phyloP scores from a whole-genome alignment of 2,797 vertebrate species.

The Propithecus deckenii region DNA sequence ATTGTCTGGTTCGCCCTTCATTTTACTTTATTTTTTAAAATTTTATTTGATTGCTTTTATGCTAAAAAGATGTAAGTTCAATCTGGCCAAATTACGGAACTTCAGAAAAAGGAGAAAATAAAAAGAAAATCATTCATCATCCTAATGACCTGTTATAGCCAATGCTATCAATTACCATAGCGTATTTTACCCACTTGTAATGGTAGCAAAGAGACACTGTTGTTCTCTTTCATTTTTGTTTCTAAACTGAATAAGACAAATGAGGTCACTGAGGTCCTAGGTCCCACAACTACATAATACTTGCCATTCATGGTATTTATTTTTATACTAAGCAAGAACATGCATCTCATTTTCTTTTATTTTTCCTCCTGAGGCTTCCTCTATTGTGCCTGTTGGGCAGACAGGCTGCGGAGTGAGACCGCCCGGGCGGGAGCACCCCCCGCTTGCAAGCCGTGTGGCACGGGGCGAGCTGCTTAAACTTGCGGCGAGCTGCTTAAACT shows the following conservation, averaged over 20 bases:
- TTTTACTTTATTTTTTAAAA: conserved; percentile 74
- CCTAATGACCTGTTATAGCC: conserved; percentile 31
- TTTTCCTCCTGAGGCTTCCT: not conserved
- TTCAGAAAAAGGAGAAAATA: conserved; percentile 60
- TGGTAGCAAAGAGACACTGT: conserved; percentile 5
- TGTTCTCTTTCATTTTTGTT: conserved; percentile 51
- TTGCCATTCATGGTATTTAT: not conserved
- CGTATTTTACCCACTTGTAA: conserved; percentile 56
- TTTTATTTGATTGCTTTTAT: conserved; percentile 78
- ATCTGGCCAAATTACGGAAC: conserved; percentile 49
- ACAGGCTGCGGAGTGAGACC: not conserved
- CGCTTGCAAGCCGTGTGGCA: not conserved
- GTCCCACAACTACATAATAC: not conserved
- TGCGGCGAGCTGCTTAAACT: not conserved
- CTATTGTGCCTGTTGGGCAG: not conserved
- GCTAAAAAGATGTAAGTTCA: conserved; percentile 65
- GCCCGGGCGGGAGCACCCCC: not conserved
- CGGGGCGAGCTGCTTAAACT: not conserved
- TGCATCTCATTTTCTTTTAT: not conserved
- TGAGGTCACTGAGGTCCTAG: conserved; percentile 18
- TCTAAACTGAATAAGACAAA: conserved; percentile 57
- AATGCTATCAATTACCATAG: conserved; percentile 49
- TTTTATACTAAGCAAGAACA: not conserved
- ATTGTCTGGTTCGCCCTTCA: conserved; percentile 68
- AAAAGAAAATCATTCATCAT: conserved; percentile 57